Evolutionary conservation across 37 sponge, comb jelly and placozoan species (phyloP).

Genomic region (Bolinopsis microptera): DNA sequence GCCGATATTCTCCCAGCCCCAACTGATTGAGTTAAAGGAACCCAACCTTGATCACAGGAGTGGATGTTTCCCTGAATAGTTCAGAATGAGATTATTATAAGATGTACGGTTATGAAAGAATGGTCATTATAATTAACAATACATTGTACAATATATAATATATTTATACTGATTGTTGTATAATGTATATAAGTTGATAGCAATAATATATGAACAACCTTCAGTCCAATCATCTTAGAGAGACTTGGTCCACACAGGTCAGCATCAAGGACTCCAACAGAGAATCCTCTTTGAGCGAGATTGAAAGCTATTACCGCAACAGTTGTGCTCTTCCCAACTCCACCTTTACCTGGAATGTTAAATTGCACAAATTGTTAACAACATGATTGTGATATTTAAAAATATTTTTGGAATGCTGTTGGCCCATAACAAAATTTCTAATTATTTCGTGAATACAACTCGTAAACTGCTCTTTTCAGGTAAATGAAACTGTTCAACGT

Average conservation of each 20-base stretch:
- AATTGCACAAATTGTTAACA: neutral
- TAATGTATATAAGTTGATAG: too few relatives aligned
- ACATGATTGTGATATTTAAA: too few relatives aligned
- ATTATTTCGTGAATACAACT: too few relatives aligned
- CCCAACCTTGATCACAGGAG: constrained; percentile 59
- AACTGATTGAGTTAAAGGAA: neutral
- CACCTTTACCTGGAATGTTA: constrained; percentile 65
- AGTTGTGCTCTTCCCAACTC: constrained; percentile 68
- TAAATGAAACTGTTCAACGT: too few relatives aligned
- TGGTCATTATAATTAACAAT: too few relatives aligned
- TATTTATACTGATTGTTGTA: too few relatives aligned
- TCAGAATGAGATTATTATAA: too few relatives aligned
- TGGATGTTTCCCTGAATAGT: too few relatives aligned
- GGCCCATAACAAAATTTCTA: neutral
- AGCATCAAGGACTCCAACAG: constrained; percentile 67
- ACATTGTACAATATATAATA: too few relatives aligned
- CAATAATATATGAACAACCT: too few relatives aligned
- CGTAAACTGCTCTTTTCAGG: too few relatives aligned
- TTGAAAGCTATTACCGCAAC: constrained; percentile 53
- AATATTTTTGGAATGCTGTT: neutral
- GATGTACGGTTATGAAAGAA: too few relatives aligned
- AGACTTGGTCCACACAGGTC: constrained; percentile 68
- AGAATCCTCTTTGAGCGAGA: constrained; percentile 36
- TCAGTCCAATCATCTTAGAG: constrained; percentile 51
- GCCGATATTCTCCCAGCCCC: neutral